A percentile compares a stretch with the other conserved stretches of the same genome.
Conservation (phyloP, 64 coral and sea anemone genomes). For the Dendrophyllia cribrosa region DNA sequence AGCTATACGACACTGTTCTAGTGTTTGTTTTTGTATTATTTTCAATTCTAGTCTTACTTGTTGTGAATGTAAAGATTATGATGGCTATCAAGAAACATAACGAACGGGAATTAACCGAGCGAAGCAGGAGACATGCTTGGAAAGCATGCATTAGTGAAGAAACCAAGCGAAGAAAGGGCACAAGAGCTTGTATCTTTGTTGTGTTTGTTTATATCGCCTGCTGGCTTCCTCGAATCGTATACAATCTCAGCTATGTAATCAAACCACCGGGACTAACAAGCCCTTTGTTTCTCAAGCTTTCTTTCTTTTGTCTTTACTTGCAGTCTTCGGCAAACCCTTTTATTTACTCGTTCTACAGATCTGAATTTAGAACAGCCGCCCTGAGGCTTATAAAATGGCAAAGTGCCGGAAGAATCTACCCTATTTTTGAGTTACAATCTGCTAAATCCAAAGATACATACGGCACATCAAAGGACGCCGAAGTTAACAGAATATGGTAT, state of each 20-base stretch:
- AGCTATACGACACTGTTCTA: constrained; percentile 62
- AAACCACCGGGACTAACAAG: constrained; percentile 33
- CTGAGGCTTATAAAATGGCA: constrained; percentile 26
- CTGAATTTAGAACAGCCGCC: constrained; percentile 62
- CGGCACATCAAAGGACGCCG: neutral
- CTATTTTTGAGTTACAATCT: neutral
- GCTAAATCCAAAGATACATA: neutral
- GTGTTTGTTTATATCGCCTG: constrained; percentile 68
- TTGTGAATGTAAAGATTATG: constrained; percentile 45
- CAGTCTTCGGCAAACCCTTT: constrained; percentile 72
- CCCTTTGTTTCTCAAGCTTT: constrained; percentile 49
- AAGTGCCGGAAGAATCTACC: neutral
- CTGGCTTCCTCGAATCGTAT: constrained; percentile 76
- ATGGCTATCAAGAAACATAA: constrained; percentile 55
- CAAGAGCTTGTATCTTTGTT: constrained; percentile 64
- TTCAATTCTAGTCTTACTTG: constrained; percentile 16
- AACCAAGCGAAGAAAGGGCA: constrained; percentile 52
- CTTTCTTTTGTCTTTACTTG: constrained; percentile 61
- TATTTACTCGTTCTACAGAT: constrained; percentile 78
- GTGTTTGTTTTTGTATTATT: constrained; percentile 53
- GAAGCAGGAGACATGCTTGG: neutral
- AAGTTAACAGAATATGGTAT: too few species aligned
- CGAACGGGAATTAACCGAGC: neutral
- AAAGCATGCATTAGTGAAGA: neutral
- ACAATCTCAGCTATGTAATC: constrained; percentile 39